Evolutionary conservation across 2,113 vertebrate species (phyloP), one percentile per base, ranked within the genome.

Genomic region (Tetraodon nigroviridis): DNA sequence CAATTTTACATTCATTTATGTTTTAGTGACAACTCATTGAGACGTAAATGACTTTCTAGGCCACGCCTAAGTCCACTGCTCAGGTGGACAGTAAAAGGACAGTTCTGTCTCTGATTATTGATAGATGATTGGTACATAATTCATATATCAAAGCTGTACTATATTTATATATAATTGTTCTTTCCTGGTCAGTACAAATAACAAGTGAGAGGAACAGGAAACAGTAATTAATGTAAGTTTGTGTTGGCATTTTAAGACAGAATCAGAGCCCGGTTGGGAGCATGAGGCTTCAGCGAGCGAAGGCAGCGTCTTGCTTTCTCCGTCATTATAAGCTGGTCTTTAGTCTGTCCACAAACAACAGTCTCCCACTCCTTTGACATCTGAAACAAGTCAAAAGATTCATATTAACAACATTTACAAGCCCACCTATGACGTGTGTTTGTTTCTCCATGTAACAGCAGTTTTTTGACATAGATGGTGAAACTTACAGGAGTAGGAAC

Each of bases 241-340:
- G 47, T 55, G 15, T 50, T 20, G 59, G 42, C 6, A 18, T 56
- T 79, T 97, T 90, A 98, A 65, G 95, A 97, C 72, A 98, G 87
- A 67, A 98, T 94, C 73, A 97, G 92, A 57, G 95, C 94, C 70
- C 94, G 91, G 73, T 89, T 96, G 0, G 93, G 92, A 40, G 93
- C 79, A 66, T 84, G 91, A 67, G 93, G 82, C 75, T 93, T 95
- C 59, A 93, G 53, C 0, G 87, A 86, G 61, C 92, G 92, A 77
- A 98, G 88, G 79, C 93, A 92, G 64, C 92, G 93, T 41, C 92
- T 87, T 5, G 97, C 97, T 86, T 93, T 96, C 78, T 99, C 96
- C 3, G 96, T 98, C 96, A 99, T 98, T 81, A 97, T 92, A 48
- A 96, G 88, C 51, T 99, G 97, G 85, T 99, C 97, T 84, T 72